phyloP scores from a whole-genome alignment of 2,113 vertebrate species.

The Notothenia coriiceps region DNA sequence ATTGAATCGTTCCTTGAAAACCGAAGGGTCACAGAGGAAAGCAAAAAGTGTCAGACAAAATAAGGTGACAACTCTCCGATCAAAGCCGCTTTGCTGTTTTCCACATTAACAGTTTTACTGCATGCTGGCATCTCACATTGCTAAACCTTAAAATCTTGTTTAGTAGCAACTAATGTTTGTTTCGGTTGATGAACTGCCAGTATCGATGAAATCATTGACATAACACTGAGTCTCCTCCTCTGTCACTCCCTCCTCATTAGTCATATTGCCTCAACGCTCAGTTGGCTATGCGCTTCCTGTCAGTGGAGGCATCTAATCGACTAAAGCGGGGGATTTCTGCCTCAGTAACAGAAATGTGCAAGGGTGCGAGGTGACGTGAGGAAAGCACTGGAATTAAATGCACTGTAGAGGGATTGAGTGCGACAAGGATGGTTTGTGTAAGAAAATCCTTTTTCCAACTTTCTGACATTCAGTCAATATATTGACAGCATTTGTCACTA shows the following conservation, averaged over 20 bases:
- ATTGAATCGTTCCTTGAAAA: background rate
- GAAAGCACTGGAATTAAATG: slow-evolving; percentile 59
- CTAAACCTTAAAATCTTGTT: slow-evolving; percentile 57
- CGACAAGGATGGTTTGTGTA: slow-evolving; percentile 68
- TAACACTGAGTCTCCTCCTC: slow-evolving; percentile 67
- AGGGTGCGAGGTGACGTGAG: slow-evolving; percentile 44
- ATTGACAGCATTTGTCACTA: slow-evolving; percentile 83
- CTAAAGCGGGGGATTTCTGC: slow-evolving; percentile 80
- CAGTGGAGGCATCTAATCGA: slow-evolving; percentile 76
- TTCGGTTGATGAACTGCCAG: slow-evolving; percentile 78
- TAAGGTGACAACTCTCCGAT: background rate
- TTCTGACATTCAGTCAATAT: slow-evolving; percentile 84
- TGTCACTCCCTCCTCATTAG: slow-evolving; percentile 76
- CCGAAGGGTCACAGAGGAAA: background rate
- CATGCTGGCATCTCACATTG: background rate
- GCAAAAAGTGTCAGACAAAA: background rate
- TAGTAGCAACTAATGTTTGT: slow-evolving; percentile 72
- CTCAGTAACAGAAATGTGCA: slow-evolving; percentile 71
- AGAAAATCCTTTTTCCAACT: slow-evolving; percentile 79
- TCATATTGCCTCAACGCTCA: slow-evolving; percentile 67
- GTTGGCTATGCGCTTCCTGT: slow-evolving; percentile 75
- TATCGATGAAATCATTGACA: slow-evolving; percentile 78
- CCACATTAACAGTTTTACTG: slow-evolving; percentile 2
- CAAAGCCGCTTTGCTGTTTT: background rate
- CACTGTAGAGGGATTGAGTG: slow-evolving; percentile 46